phyloP scores from a whole-genome alignment of 2,888 invertebrate species.

The Acrobasis consociella region DNA sequence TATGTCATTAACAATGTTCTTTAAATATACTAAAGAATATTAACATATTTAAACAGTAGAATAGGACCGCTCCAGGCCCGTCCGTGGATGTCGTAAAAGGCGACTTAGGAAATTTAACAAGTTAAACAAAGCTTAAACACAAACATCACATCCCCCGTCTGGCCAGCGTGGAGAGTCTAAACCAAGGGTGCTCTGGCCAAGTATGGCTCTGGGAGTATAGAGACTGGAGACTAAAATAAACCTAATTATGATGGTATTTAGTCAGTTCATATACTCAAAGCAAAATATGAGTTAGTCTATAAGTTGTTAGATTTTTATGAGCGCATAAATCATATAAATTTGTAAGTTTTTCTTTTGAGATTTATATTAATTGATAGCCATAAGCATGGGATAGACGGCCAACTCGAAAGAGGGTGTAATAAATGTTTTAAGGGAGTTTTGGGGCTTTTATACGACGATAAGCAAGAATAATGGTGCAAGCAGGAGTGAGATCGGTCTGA shows the following conservation, averaged over 20 bases:
- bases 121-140: too few species aligned
- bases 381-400: neutral
- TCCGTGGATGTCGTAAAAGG: too few species aligned
- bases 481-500: conserved; percentile 2
- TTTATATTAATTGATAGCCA: conserved; percentile 2
- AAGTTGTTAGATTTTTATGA: neutral
- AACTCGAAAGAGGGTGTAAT: conserved; percentile 13
- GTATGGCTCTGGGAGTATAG: too few species aligned
- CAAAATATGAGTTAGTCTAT: neutral
- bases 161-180: too few species aligned
- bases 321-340: neutral
- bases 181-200: too few species aligned
- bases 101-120: too few species aligned
- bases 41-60: too few species aligned
- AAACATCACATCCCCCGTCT: too few species aligned
- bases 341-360: neutral
- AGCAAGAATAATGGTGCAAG: conserved; percentile 23
- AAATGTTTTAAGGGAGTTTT: conserved; percentile 22
- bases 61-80: too few species aligned
- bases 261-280: neutral
- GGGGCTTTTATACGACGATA: conserved; percentile 22
- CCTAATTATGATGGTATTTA: neutral
- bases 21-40: too few species aligned
- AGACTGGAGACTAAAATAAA: too few species aligned
- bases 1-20: too few species aligned